Evolutionary conservation across 2,888 invertebrate species (phyloP), one percentile per base, ranked within the genome.

Genomic region (Drosophila multiciliata): DNA sequence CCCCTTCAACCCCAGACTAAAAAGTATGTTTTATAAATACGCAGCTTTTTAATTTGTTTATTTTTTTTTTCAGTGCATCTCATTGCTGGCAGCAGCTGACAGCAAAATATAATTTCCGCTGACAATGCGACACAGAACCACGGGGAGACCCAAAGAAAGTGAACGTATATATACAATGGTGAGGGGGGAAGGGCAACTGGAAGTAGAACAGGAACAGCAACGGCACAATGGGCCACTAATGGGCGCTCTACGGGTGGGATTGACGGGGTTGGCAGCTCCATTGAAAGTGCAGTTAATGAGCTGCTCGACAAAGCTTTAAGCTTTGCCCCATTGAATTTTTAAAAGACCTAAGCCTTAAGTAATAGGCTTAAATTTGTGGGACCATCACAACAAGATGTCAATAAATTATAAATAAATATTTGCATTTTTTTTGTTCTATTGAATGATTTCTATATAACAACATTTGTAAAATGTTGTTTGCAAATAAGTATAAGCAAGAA

Each of bases 91-190:
- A 68, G 71, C 73, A 79, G 71, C 73, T 82, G 79, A 79, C 79
- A 79, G 76, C 75, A 72, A 75, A 79, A 83, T 78, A 83, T 86
- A 83, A 86, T 88, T 88, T 88, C 88, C 85, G 83, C 79, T 86
- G 88, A 86, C 82, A 82, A 78, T 75, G 74, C 71, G 64, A 20
- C 76, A 62, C 67, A 65, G 50, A 50, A 48, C 53, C 54, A 45
- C 23, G 23, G 15, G 53, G 61, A 45, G 26, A 45, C 61, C 52
- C 40, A 45, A 42, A 48, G 49, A 42, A 66, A 54, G 33, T 38
- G 23, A 54, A 48, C n/a, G 36, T 35, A 2, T 33, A 2, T 33
- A 29, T n/a, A 23, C 26, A 45, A 35, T 26, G n/a, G 12, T 32
- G n/a, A 33, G 17, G 26, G 20, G 26, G 9, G 17, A 23, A 2